These are phyloP conservation scores for Lasioglossum baleicum DNA, from an alignment of 1,140 invertebrate genomes.

Conservation along the genomic window DNA sequence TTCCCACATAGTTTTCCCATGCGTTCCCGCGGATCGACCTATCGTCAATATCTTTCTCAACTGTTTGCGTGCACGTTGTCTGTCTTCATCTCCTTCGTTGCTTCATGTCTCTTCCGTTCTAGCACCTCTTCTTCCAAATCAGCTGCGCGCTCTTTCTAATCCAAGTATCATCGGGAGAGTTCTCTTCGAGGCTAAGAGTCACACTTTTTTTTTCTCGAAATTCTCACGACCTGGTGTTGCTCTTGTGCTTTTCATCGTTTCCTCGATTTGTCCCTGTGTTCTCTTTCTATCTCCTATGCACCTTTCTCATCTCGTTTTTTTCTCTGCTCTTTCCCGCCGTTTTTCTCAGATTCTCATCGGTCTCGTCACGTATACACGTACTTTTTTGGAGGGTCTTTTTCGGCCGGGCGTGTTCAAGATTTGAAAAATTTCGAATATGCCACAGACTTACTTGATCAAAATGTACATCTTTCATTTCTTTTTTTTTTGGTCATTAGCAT, in stretches of 20 bases:
- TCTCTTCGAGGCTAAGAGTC: conserved; percentile 4
- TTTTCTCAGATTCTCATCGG: not conserved
- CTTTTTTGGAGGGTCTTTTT: conserved; percentile 8
- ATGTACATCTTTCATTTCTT: conserved; percentile 71
- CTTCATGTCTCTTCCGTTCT: conserved; percentile 21
- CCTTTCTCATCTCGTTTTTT: conserved; percentile 24
- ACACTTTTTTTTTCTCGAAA: not conserved
- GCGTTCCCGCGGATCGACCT: conserved; percentile 42
- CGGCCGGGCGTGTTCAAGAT: conserved; percentile 15
- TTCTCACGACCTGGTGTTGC: conserved; percentile 7
- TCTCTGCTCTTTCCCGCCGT: not conserved
- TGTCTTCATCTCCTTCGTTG: conserved; percentile 35
- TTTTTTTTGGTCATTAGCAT: conserved; percentile 54
- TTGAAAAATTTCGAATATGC: conserved; percentile 56
- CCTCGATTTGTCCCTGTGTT: not conserved
- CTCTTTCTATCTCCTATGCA: not conserved
- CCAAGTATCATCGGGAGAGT: conserved; percentile 1
- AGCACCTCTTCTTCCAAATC: conserved; percentile 38
- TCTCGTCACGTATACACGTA: not conserved
- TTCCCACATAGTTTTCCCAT: conserved; percentile 69
- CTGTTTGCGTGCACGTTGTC: not conserved
- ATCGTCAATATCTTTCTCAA: conserved; percentile 19
- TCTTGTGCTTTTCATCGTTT: not conserved
- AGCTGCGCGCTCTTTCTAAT: conserved; percentile 10
- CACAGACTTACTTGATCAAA: conserved; percentile 81